These are phyloP conservation scores for Tricholauxania praeusta DNA, from an alignment of 2,888 invertebrate species.

Conservation along the genomic window DNA sequence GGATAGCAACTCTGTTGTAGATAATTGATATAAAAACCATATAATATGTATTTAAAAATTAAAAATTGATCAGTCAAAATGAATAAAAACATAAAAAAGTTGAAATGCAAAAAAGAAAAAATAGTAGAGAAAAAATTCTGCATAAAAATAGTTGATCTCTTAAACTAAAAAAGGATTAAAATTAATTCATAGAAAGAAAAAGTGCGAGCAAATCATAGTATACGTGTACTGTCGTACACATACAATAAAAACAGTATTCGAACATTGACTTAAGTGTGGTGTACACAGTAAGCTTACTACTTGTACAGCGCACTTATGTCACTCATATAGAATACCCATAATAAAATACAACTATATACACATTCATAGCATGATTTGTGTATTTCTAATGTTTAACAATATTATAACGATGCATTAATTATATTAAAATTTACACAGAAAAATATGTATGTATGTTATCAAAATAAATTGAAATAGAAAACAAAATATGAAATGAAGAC, in stretches of 20 bases:
- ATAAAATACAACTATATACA: constrained; percentile 4
- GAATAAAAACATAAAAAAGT: no score
- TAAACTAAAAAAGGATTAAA: constrained; percentile 36
- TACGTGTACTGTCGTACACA: no score
- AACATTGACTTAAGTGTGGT: no score
- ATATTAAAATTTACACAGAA: constrained; percentile 30
- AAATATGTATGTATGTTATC: no score
- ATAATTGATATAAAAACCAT: constrained; percentile 1
- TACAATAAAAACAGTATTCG: no score
- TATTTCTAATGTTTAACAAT: constrained; percentile 8
- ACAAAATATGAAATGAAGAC: constrained; percentile 49
- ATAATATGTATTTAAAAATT: no score
- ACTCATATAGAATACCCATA: no score
- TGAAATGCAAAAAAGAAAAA: no score
- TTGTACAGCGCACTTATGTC: no score
- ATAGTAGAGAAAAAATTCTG: constrained; percentile 30
- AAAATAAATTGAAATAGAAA: constrained; percentile 40
- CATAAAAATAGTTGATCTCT: constrained; percentile 42
- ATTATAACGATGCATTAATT: constrained; percentile 10
- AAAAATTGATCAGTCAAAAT: no score
- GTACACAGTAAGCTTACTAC: no score
- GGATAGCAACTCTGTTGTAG: constrained; percentile 28
- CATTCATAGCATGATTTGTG: constrained; percentile 13
- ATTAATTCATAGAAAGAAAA: not conserved
- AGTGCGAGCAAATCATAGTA: no score